Percentiles rank a stretch among this genome's conserved stretches.
phyloP scores from a whole-genome alignment of 2,888 invertebrate species.

The Acanthoscelides obtectus region DNA sequence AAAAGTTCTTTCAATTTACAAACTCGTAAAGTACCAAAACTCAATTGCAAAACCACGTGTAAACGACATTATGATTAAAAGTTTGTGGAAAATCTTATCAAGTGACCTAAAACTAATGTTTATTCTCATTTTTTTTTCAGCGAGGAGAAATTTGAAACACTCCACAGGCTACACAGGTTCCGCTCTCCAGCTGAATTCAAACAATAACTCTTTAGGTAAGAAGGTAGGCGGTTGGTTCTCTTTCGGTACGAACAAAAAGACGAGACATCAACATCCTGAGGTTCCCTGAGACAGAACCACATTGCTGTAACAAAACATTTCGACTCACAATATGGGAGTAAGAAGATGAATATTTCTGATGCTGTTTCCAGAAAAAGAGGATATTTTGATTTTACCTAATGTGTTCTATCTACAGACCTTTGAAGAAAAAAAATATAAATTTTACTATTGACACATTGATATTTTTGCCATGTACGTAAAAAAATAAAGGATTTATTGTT shows the following conservation, averaged over 20 bases:
- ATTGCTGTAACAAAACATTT: constrained; percentile 41
- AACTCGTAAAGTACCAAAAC: too few relatives aligned
- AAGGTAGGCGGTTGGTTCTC: constrained; percentile 58
- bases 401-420: neutral
- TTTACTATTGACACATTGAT: too few relatives aligned
- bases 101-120: too few relatives aligned
- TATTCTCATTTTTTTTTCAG: constrained; percentile 25
- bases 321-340: neutral
- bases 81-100: too few relatives aligned
- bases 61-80: too few relatives aligned
- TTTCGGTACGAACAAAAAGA: constrained; percentile 53
- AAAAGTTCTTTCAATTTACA: too few relatives aligned
- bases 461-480: too few relatives aligned
- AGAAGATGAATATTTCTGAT: neutral
- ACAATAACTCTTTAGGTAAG: constrained; percentile 50
- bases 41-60: too few relatives aligned
- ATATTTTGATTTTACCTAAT: neutral
- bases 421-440: neutral
- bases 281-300: constrained; percentile 53
- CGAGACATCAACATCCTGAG: constrained; percentile 46
- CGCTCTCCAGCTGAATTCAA: constrained; percentile 41
- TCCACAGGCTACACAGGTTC: constrained; percentile 49
- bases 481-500: neutral
- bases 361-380: neutral
- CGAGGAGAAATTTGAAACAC: constrained; percentile 49